These are phyloP conservation scores for Diorhabda carinulata DNA, from an alignment of 1,140 invertebrate species.

Conservation along the genomic window DNA sequence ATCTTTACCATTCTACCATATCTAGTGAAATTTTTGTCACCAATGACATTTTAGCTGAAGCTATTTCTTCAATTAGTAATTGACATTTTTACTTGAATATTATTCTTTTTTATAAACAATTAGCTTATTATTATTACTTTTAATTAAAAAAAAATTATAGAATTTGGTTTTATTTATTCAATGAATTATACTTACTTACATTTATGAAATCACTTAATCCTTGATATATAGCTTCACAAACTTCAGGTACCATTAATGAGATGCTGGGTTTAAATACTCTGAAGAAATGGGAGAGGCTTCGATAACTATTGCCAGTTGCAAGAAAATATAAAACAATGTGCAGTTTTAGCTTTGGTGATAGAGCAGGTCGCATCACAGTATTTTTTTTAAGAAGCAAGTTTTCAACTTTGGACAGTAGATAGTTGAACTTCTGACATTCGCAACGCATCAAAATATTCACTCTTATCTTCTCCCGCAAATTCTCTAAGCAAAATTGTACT, in stretches of 20 bases:
- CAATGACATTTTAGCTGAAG: too few species aligned
- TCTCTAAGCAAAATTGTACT: background rate
- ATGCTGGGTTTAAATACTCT: slow-evolving; percentile 25
- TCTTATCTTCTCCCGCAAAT: background rate
- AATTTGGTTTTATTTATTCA: background rate
- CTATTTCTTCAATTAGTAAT: too few species aligned
- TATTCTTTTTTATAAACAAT: too few species aligned
- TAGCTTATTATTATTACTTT: too few species aligned
- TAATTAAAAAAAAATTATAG: too few species aligned
- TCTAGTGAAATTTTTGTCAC: too few species aligned
- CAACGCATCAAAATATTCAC: slow-evolving; percentile 4
- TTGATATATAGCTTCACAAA: slow-evolving; percentile 24
- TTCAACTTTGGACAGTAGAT: background rate
- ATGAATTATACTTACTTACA: slow-evolving; percentile 18
- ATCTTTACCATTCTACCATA: too few species aligned
- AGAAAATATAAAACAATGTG: slow-evolving; percentile 25
- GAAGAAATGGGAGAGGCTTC: slow-evolving; percentile 25
- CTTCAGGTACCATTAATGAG: slow-evolving; percentile 26
- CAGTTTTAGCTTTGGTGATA: slow-evolving; percentile 27
- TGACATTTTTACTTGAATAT: too few species aligned
- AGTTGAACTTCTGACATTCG: slow-evolving; percentile 8
- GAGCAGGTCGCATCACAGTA: slow-evolving; percentile 18
- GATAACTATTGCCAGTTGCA: slow-evolving; percentile 21
- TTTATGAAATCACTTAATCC: slow-evolving; percentile 17
- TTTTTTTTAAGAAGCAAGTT: background rate